A percentile compares a stretch with the other conserved stretches of the same genome.
These are phyloP conservation scores for Junonia oenone DNA, from an alignment of 2,888 invertebrate species.

Conservation along the genomic window DNA sequence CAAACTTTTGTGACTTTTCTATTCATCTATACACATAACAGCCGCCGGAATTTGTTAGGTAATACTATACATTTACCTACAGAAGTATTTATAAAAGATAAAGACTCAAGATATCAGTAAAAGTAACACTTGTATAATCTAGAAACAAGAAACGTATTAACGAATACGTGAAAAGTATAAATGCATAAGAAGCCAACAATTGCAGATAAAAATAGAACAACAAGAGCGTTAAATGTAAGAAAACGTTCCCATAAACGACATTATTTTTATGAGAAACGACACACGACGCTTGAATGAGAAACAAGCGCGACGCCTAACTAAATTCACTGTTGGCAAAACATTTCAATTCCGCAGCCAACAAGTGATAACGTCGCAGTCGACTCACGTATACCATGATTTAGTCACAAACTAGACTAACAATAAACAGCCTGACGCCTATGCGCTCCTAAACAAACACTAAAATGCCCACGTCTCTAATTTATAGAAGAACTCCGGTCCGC, in stretches of 20 bases:
- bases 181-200: neutral
- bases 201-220: neutral
- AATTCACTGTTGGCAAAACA: constrained; percentile 29
- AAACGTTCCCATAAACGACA: neutral
- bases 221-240: neutral
- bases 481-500: constrained; percentile 51
- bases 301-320: constrained; percentile 18
- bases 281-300: neutral
- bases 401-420: constrained; percentile 29
- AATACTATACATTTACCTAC: too few species aligned
- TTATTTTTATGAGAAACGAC: constrained; percentile 7
- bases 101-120: too few species aligned
- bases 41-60: too few species aligned
- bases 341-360: constrained; percentile 33
- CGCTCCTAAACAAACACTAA: constrained; percentile 59
- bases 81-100: too few species aligned
- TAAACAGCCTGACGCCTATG: constrained; percentile 30
- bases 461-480: constrained; percentile 56
- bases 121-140: neutral
- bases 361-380: constrained; percentile 36
- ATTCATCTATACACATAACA: too few species aligned
- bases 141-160: neutral
- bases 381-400: constrained; percentile 35
- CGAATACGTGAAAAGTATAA: neutral
- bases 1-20: too few species aligned